Percentiles rank a stretch among this genome's conserved stretches.
phyloP scores from a whole-genome alignment of 1,140 invertebrate species.

The Drosophila melanica region DNA sequence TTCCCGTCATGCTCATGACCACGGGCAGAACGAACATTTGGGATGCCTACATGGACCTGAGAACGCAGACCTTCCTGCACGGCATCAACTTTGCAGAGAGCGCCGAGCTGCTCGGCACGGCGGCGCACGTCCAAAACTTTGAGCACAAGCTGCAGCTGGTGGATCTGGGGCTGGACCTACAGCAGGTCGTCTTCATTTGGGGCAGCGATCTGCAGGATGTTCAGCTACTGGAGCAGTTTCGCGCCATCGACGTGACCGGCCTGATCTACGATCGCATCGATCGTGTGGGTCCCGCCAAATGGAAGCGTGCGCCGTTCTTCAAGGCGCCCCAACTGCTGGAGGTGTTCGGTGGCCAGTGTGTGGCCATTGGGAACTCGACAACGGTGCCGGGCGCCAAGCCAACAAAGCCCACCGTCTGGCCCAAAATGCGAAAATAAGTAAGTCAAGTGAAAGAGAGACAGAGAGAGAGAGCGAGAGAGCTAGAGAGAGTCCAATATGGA shows the following conservation, averaged over 20 bases:
- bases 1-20: slow-evolving; percentile 96
- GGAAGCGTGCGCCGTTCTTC: slow-evolving; percentile 71
- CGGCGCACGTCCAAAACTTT: slow-evolving; percentile 95
- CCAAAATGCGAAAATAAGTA: slow-evolving; percentile 48
- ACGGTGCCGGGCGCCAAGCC: slow-evolving; percentile 60
- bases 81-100: slow-evolving; percentile 92
- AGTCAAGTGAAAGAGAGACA: not conserved
- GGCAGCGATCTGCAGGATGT: slow-evolving; percentile 95
- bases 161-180: slow-evolving; percentile 88
- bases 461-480: too few relatives aligned
- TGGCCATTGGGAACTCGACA: slow-evolving; percentile 68
- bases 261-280: slow-evolving; percentile 97
- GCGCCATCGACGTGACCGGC: slow-evolving; percentile 93
- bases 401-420: slow-evolving; percentile 69
- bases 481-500: not conserved
- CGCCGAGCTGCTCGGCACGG: slow-evolving; percentile 92
- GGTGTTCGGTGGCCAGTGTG: slow-evolving; percentile 67
- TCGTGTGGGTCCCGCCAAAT: slow-evolving; percentile 49
- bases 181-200: slow-evolving; percentile 96
- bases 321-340: slow-evolving; percentile 61
- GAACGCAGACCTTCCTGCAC: slow-evolving; percentile 89
- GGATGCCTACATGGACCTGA: slow-evolving; percentile 91
- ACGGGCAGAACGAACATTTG: slow-evolving; percentile 92
- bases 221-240: slow-evolving; percentile 92
- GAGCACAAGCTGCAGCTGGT: slow-evolving; percentile 88